These are phyloP conservation scores for Bothrops jararaca DNA, from an alignment of 2,113 vertebrate species.

Conservation along the genomic window DNA sequence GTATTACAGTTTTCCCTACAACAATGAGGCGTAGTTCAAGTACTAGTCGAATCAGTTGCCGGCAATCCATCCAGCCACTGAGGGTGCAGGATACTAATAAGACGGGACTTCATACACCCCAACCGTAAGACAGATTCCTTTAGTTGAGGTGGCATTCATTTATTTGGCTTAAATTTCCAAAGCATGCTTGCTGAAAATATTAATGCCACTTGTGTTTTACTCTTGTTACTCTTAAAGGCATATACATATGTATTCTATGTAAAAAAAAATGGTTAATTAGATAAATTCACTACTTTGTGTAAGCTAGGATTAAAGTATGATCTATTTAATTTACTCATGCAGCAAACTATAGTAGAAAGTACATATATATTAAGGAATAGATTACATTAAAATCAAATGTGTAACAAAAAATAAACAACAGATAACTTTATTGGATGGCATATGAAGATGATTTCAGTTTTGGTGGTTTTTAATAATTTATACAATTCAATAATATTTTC, in stretches of 20 bases:
- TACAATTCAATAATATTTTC: constrained; percentile 29
- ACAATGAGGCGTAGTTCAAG: constrained; percentile 76
- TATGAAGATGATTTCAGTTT: neutral
- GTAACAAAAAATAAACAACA: neutral
- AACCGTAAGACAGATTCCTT: constrained; percentile 69
- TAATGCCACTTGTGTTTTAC: neutral
- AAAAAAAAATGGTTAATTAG: neutral
- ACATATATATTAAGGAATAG: neutral
- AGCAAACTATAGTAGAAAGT: neutral
- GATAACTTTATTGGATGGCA: neutral
- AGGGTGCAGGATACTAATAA: constrained; percentile 84
- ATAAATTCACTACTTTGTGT: neutral
- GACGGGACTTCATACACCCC: constrained; percentile 84
- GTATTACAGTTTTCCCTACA: constrained; percentile 9
- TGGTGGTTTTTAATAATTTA: neutral
- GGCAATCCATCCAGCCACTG: constrained; percentile 79
- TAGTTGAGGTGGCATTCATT: neutral
- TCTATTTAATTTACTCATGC: neutral
- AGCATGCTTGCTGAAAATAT: neutral
- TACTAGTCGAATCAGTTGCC: constrained; percentile 63
- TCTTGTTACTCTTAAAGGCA: neutral
- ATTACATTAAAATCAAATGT: neutral
- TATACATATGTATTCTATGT: neutral
- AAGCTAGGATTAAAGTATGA: neutral
- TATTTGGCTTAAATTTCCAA: neutral